Conservation (phyloP, 2,888 invertebrate species). For the Drosophila cognata region DNA sequence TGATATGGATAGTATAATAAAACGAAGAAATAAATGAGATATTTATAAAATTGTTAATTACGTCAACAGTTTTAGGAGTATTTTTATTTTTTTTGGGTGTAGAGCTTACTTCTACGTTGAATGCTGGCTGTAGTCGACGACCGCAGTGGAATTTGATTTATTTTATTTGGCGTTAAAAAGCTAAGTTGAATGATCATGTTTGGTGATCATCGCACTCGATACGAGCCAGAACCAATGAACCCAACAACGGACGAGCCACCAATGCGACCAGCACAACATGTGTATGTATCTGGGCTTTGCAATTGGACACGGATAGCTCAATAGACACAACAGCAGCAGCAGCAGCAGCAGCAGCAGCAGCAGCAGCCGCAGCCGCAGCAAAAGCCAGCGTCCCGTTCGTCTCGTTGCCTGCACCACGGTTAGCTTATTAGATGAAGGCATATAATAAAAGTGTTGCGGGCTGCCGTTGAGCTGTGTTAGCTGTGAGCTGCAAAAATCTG, state of each 20-base stretch:
- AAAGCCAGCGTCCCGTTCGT: slow-evolving; percentile 16
- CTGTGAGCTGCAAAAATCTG: slow-evolving; percentile 54
- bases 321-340: slow-evolving; percentile 60
- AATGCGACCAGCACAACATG: slow-evolving; percentile 50
- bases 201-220: slow-evolving; percentile 72
- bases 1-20: background rate
- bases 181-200: slow-evolving; percentile 80
- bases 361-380: slow-evolving; percentile 33
- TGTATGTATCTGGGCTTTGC: slow-evolving; percentile 68
- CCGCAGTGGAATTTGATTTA: slow-evolving; percentile 80
- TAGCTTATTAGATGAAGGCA: slow-evolving; percentile 80
- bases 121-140: slow-evolving; percentile 65
- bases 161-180: slow-evolving; percentile 82
- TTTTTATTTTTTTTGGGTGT: background rate
- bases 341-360: slow-evolving; percentile 29
- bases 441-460: slow-evolving; percentile 81
- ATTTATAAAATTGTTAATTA: background rate
- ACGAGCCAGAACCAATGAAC: slow-evolving; percentile 65
- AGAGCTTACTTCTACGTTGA: slow-evolving; percentile 9
- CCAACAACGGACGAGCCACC: slow-evolving; percentile 33
- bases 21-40: background rate
- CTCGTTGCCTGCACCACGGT: slow-evolving; percentile 49
- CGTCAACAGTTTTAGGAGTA: background rate
- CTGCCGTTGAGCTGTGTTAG: slow-evolving; percentile 59
- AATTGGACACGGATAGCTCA: slow-evolving; percentile 82